Conservation (phyloP, 2,113 vertebrate species). For the Phrynosoma platyrhinos region DNA sequence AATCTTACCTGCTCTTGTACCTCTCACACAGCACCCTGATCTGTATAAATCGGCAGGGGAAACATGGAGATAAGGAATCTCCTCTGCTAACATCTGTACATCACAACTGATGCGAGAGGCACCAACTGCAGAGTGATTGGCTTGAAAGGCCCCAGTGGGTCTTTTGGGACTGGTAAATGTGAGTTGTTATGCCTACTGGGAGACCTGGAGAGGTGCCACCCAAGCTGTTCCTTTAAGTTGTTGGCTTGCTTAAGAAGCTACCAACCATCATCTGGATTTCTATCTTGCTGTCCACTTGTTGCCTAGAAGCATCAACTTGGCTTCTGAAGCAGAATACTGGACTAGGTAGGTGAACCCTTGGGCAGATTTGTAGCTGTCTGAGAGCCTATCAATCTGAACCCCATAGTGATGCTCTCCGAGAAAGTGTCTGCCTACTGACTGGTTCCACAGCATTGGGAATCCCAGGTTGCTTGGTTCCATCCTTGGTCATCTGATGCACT, state of each 20-base stretch:
- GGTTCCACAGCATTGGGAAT: too few species aligned
- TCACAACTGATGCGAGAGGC: not conserved
- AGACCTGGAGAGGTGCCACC: not conserved
- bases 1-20: not conserved
- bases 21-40: too few species aligned
- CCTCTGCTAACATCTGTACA: not conserved
- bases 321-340: not conserved
- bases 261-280: not conserved
- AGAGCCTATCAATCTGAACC: too few species aligned
- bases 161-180: too few species aligned
- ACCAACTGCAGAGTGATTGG: not conserved
- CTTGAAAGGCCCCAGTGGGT: not conserved
- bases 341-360: not conserved
- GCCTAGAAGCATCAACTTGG: not conserved
- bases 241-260: too few species aligned
- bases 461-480: too few species aligned
- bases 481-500: not conserved
- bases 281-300: too few species aligned
- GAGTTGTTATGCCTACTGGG: not conserved
- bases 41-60: too few species aligned
- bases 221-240: too few species aligned
- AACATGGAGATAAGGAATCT: not conserved
- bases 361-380: not conserved
- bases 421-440: too few species aligned
- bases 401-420: too few species aligned